A percentile compares a stretch with the other conserved stretches of the same genome.
Evolutionary conservation across 2,113 vertebrate species (phyloP).

Genomic region (Coryphaenoides rupestris): DNA sequence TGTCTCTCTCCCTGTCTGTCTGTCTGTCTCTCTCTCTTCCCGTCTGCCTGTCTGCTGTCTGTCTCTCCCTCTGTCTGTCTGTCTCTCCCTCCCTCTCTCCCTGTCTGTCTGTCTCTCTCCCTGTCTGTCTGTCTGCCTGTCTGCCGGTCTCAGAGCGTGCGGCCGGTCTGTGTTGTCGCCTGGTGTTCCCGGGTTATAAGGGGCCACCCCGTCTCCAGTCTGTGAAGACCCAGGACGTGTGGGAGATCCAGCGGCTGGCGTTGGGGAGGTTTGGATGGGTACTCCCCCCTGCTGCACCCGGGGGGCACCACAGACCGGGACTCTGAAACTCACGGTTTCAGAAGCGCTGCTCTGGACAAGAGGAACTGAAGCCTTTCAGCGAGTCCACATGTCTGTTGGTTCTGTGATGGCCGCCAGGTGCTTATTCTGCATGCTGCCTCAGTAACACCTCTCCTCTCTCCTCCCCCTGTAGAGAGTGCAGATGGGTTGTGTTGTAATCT

Average conservation of each 20-base stretch:
- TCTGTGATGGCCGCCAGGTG: too few relatives aligned
- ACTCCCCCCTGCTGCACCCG: constrained; percentile 36
- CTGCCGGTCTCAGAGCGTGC: constrained; percentile 80
- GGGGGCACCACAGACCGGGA: background rate
- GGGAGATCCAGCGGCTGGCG: constrained; percentile 96
- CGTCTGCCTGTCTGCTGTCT: background rate
- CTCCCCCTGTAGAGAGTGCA: constrained; percentile 89
- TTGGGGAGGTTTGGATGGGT: constrained; percentile 99
- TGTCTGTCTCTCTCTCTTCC: background rate
- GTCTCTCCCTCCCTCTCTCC: background rate
- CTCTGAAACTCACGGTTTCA: background rate
- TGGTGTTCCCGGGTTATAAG: constrained; percentile 96
- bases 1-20: constrained; percentile 17
- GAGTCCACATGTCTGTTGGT: too few relatives aligned
- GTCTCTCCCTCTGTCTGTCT: background rate
- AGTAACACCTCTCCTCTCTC: constrained; percentile 14
- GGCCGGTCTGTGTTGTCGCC: constrained; percentile 96
- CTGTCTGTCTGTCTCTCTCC: background rate
- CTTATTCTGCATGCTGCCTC: too few relatives aligned
- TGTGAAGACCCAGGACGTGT: constrained; percentile 99
- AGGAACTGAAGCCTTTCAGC: too few relatives aligned
- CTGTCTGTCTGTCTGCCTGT: background rate
- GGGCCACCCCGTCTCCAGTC: constrained; percentile 97
- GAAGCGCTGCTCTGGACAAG: constrained; percentile 18
- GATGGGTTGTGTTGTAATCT: constrained; percentile 99